phyloP scores from a whole-genome alignment of 2,113 vertebrate genomes.

The Boleophthalmus pectinirostris region DNA sequence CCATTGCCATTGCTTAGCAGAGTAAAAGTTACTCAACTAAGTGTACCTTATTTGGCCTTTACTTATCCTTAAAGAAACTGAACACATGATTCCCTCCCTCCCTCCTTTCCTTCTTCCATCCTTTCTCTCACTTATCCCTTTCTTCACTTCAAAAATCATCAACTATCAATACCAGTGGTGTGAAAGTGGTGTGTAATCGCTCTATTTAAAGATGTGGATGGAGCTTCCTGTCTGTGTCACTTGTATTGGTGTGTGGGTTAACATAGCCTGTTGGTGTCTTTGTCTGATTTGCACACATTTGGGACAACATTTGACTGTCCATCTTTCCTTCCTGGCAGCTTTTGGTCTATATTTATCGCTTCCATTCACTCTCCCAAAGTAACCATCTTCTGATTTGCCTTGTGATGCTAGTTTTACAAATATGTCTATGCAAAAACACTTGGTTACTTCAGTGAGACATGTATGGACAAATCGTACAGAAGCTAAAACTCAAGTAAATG shows the following conservation, averaged over 20 bases:
- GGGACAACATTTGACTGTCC: conserved; percentile 17
- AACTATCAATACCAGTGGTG: conserved; percentile 44
- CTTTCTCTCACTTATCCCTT: conserved; percentile 42
- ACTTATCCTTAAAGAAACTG: conserved; percentile 25
- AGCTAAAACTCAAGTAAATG: conserved; percentile 8
- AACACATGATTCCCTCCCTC: conserved; percentile 18
- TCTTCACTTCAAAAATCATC: conserved; percentile 44
- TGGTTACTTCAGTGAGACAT: conserved; percentile 49
- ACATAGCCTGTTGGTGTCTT: too few species aligned
- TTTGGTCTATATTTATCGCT: conserved; percentile 37
- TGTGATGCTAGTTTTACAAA: conserved; percentile 50
- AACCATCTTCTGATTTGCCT: conserved; percentile 36
- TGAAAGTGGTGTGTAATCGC: conserved; percentile 32
- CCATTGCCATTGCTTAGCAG: too few species aligned
- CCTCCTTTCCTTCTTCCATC: too few species aligned
- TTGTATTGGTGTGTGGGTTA: conserved; percentile 29
- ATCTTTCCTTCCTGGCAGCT: conserved; percentile 32
- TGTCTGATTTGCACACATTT: conserved; percentile 12
- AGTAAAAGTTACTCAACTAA: too few species aligned
- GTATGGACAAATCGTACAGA: conserved; percentile 31
- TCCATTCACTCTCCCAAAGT: neutral
- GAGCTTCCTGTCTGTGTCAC: conserved; percentile 25
- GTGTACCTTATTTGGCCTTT: conserved; percentile 3
- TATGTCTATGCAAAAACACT: conserved; percentile 35
- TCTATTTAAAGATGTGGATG: conserved; percentile 41